phyloP scores from a whole-genome alignment of 2,888 invertebrate genomes.

The Plagodis dolabraria region DNA sequence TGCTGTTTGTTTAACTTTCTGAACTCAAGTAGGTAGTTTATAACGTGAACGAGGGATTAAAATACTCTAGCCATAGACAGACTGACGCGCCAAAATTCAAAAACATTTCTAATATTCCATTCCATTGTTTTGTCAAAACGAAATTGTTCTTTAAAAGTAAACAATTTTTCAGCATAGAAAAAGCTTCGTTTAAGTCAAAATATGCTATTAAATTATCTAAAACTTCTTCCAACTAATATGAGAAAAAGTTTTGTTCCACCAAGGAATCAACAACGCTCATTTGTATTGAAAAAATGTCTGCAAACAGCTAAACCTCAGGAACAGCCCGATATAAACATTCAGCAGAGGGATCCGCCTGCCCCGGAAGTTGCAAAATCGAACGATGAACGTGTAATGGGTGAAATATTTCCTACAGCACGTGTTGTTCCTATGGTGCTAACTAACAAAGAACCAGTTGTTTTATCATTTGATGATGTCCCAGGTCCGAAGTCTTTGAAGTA shows the following conservation, averaged over 20 bases:
- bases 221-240: conserved; percentile 41
- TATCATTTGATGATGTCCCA: conserved; percentile 87
- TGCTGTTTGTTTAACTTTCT: too few relatives aligned
- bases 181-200: conserved; percentile 11
- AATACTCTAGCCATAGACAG: conserved; percentile 26
- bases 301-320: conserved; percentile 51
- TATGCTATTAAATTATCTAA: conserved; percentile 60
- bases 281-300: conserved; percentile 37
- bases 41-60: too few relatives aligned
- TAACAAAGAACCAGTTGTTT: conserved; percentile 62
- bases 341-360: conserved; percentile 26
- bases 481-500: conserved; percentile 85
- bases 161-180: conserved; percentile 35
- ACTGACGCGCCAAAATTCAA: conserved; percentile 53
- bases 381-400: conserved; percentile 35
- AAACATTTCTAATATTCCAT: conserved; percentile 33
- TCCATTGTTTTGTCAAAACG: conserved; percentile 46
- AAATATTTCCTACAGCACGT: conserved; percentile 58
- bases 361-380: conserved; percentile 9
- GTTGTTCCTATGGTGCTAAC: conserved; percentile 63
- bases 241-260: conserved; percentile 26
- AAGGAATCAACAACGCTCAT: conserved; percentile 39
- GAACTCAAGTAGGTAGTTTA: too few relatives aligned
- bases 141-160: conserved; percentile 23
- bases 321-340: conserved; percentile 24